Evolutionary conservation across 30 jellyfish, hydroid and myxozoan genomes (phyloP), one percentile per base, ranked within the genome.

Genomic region (Hydractinia symbiolongicarpus): DNA sequence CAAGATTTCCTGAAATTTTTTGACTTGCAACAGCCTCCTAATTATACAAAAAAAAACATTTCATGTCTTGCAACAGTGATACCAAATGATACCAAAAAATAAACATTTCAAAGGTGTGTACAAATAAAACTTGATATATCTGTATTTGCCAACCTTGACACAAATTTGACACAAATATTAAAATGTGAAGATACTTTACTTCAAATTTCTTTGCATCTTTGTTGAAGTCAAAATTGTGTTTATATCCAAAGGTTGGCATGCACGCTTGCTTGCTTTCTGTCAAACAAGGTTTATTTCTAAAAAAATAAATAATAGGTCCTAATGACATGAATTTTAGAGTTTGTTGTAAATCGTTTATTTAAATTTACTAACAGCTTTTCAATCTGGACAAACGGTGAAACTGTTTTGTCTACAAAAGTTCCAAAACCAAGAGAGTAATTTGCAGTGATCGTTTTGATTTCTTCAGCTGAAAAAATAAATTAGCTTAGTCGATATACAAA

Each of bases 371-470:
- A 55, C 85, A 66, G 55, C 15, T 77, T 19, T 30, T 77, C 85
- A 9, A 66, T 52, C 40, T 77, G 77, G 55, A 77, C 60, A 20
- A 77, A 54, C 44, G 75, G 85, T 9, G 55, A 61, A 77, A 77
- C 74, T 54, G 54, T 77, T 60, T 91, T 91, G 84, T 91, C 98
- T 5, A 91, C 96, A 83, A 91, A 91, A 4, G 98, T 57, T 7
- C 98, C 98, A 86, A 91, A 91, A 11, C 92, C 98, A 60, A 91
- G 66, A 15, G 95, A 67, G 79, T 86, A 91, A 62, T 91, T 82
- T 56, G 78, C 86, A 16, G 98, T 91, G 75, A 91, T 87, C 9
- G 81, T 79, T 8, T 92, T 92, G 58, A 91, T 91, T 14, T 86
- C 75, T 13, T 51, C 81, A 4, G 98, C 98, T 91, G 57, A 11